Percentiles rank a stretch among this genome's conserved stretches.
Evolutionary conservation across 2,113 vertebrate species (phyloP).

Genomic region (Sorex fumeus): DNA sequence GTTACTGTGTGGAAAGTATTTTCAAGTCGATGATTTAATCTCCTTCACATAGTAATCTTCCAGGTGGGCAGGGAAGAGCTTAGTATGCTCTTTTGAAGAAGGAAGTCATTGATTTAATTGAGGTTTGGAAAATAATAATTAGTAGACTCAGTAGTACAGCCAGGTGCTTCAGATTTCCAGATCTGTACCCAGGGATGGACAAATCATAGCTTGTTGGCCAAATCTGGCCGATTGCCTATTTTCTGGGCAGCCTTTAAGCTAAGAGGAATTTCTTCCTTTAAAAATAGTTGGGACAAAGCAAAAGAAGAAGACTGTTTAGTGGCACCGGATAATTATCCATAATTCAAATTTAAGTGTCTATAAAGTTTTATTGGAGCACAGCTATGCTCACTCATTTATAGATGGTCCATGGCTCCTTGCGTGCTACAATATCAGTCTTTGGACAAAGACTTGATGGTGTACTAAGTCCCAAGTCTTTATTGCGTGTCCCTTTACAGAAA

Average conservation of each 20-base stretch:
- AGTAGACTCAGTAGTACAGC: background rate
- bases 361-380: background rate
- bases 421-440: background rate
- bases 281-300: background rate
- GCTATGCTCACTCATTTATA: background rate
- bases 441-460: background rate
- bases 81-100: background rate
- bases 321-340: background rate
- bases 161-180: slow-evolving; percentile 4
- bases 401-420: background rate
- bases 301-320: slow-evolving; percentile 35
- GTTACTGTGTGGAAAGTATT: background rate
- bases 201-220: background rate
- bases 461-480: slow-evolving; percentile 6
- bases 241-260: background rate
- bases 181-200: background rate
- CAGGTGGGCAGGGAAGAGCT: background rate
- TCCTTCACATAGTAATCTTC: background rate
- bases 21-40: slow-evolving; percentile 11
- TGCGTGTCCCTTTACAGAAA: background rate
- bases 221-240: background rate
- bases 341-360: slow-evolving; percentile 33
- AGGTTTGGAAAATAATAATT: background rate
- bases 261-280: slow-evolving; percentile 48
- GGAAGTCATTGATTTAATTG: background rate